These are phyloP conservation scores for Lutraria lutraria DNA, from an alignment of 2,888 invertebrate species.

Conservation along the genomic window DNA sequence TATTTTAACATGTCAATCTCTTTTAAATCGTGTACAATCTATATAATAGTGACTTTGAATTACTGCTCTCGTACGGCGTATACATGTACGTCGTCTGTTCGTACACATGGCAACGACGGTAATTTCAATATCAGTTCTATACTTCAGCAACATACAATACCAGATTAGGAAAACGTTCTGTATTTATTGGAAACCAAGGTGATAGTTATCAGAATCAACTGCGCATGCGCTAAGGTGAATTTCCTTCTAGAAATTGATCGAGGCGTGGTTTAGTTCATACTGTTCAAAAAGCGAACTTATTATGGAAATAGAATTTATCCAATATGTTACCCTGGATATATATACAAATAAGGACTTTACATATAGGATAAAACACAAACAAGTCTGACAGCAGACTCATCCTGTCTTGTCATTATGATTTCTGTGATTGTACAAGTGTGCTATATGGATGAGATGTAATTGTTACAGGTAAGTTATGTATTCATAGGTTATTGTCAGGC, in stretches of 20 bases:
- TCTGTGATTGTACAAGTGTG: neutral
- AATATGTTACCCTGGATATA: neutral
- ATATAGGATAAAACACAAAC: neutral
- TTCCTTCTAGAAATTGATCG: constrained; percentile 23
- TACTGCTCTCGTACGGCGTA: no score
- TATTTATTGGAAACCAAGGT: neutral
- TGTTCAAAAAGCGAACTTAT: neutral
- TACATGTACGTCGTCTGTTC: no score
- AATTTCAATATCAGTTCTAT: neutral
- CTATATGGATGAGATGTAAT: neutral
- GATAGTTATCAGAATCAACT: constrained; percentile 12
- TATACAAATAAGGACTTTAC: neutral
- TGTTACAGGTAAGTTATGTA: neutral
- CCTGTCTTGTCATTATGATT: neutral
- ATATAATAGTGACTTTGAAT: no score
- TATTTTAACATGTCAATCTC: no score
- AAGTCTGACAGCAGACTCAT: neutral
- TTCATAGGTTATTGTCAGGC: no score
- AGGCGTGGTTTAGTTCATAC: constrained; percentile 29
- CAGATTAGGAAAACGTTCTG: neutral
- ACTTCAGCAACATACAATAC: neutral
- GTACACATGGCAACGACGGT: neutral
- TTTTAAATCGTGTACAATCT: no score
- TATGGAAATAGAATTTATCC: neutral
- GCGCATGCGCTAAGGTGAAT: constrained; percentile 45